Evolutionary conservation across 1,140 invertebrate species (phyloP).

Genomic region (Onthophagus taurus): DNA sequence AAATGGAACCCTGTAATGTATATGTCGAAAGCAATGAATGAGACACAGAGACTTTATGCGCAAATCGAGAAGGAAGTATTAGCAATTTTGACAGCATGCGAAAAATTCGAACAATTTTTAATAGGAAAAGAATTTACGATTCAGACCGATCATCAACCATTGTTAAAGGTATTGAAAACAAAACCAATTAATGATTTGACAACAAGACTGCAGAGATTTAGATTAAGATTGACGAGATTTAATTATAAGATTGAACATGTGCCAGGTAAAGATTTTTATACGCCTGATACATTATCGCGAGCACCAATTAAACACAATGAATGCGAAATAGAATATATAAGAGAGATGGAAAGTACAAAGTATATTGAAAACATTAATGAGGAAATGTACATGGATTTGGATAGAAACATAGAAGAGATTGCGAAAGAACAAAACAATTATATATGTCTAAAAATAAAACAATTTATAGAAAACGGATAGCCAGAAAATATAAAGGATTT

Average conservation of each 20-base stretch:
- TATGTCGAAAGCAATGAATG: too few relatives aligned
- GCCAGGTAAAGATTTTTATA: slow-evolving; percentile 27
- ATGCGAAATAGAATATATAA: neutral
- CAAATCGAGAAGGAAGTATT: too few relatives aligned
- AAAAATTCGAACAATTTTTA: slow-evolving; percentile 11
- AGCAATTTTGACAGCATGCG: too few relatives aligned
- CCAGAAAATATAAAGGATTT: neutral
- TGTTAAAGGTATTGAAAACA: slow-evolving; percentile 20
- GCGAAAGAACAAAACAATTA: neutral
- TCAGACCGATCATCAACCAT: slow-evolving; percentile 33
- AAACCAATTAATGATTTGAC: slow-evolving; percentile 30
- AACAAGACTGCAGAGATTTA: slow-evolving; percentile 33
- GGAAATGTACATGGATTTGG: neutral
- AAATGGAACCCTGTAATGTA: too few relatives aligned
- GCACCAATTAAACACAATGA: slow-evolving; percentile 12
- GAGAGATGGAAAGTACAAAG: neutral
- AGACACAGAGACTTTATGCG: too few relatives aligned
- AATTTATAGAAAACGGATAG: too few relatives aligned
- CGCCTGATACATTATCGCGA: slow-evolving; percentile 31
- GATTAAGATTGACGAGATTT: slow-evolving; percentile 33
- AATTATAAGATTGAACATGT: slow-evolving; percentile 27
- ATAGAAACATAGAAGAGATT: neutral
- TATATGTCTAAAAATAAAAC: too few relatives aligned
- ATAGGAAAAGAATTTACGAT: slow-evolving; percentile 21
- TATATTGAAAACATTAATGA: neutral